These are phyloP conservation scores for Parasteatoda tepidariorum DNA, from an alignment of 1,140 invertebrate genomes.

Conservation along the genomic window DNA sequence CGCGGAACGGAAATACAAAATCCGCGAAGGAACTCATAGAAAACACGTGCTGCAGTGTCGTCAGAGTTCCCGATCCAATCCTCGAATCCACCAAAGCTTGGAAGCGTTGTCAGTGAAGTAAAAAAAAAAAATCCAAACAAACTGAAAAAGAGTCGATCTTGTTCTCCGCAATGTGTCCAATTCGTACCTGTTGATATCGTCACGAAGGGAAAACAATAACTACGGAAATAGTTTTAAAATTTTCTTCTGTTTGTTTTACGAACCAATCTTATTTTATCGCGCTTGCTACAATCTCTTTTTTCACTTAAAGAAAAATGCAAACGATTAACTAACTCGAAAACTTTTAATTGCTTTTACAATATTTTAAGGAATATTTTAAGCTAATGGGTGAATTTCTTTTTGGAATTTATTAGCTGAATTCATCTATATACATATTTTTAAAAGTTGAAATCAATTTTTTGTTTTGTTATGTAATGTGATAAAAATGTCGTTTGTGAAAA, in stretches of 20 bases:
- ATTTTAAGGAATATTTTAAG: too few species aligned
- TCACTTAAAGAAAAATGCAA: too few species aligned
- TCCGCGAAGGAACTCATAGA: background rate
- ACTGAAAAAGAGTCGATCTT: too few species aligned
- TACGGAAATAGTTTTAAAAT: background rate
- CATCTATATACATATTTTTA: background rate
- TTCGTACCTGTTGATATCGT: background rate
- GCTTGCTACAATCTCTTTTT: too few species aligned
- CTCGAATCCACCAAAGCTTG: too few species aligned
- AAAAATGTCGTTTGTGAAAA: constrained; percentile 7
- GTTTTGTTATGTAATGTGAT: background rate
- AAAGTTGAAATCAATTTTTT: background rate
- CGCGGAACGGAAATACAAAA: background rate
- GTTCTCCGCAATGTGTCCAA: too few species aligned
- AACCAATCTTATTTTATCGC: too few species aligned
- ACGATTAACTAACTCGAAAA: too few species aligned
- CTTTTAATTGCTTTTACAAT: too few species aligned
- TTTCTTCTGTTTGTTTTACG: background rate
- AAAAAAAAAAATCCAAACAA: background rate
- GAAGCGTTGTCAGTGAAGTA: background rate
- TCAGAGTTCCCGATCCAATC: background rate
- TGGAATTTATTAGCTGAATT: background rate
- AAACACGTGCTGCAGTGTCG: constrained; percentile 5
- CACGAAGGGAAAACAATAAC: background rate
- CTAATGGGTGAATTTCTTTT: too few species aligned